These are phyloP conservation scores for Drosophila neocordata DNA, from an alignment of 1,140 invertebrate species.

Conservation along the genomic window DNA sequence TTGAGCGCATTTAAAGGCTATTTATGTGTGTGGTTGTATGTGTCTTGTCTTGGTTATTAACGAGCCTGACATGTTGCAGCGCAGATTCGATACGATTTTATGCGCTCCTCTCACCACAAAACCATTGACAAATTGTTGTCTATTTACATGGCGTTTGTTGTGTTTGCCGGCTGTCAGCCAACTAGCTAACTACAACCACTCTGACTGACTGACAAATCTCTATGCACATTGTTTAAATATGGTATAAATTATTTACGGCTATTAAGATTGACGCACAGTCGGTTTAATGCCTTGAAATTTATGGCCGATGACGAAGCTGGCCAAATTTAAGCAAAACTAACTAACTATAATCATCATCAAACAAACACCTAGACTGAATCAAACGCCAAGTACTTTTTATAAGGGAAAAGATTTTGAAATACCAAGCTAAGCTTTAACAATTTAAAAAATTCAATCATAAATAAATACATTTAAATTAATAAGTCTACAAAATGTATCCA, in stretches of 20 bases:
- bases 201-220: slow-evolving; percentile 62
- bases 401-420: too few relatives aligned
- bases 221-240: slow-evolving; percentile 72
- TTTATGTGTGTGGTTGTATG: slow-evolving; percentile 1
- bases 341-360: slow-evolving; percentile 3
- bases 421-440: too few relatives aligned
- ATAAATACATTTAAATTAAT: too few relatives aligned
- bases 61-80: slow-evolving; percentile 43
- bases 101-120: slow-evolving; percentile 31
- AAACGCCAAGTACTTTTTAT: too few relatives aligned
- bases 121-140: slow-evolving; percentile 68
- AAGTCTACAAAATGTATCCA: too few relatives aligned
- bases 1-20: slow-evolving; percentile 40
- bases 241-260: slow-evolving; percentile 70
- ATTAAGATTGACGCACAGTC: slow-evolving; percentile 42
- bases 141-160: slow-evolving; percentile 70
- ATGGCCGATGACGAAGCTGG: slow-evolving; percentile 52
- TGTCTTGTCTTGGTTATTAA: slow-evolving; percentile 13
- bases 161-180: slow-evolving; percentile 51
- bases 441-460: too few relatives aligned
- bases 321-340: background rate
- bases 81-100: slow-evolving; percentile 11
- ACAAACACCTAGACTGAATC: background rate
- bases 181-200: background rate
- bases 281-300: slow-evolving; percentile 56